Evolutionary conservation across 1,140 invertebrate genomes (phyloP).

Genomic region (Mizuhopecten yessoensis): DNA sequence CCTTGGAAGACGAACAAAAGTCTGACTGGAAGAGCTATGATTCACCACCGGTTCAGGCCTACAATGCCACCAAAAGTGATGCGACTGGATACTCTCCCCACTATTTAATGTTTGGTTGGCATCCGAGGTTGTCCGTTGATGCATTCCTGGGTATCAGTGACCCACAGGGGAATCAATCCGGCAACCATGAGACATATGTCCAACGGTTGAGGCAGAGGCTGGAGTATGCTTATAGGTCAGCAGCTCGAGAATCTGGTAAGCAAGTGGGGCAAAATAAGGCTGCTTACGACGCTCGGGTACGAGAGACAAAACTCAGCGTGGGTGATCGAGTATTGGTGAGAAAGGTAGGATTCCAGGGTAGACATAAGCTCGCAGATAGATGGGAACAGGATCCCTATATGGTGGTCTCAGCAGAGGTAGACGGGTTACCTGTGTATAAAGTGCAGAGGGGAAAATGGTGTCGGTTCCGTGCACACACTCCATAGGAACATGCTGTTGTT

Average conservation of each 20-base stretch:
- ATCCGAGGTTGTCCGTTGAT: too few relatives aligned
- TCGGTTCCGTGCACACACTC: neutral
- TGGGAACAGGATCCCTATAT: constrained; percentile 50
- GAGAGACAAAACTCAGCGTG: neutral
- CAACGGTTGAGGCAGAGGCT: too few relatives aligned
- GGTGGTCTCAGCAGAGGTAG: neutral
- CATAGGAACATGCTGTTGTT: constrained; percentile 54
- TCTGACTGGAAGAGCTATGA: neutral
- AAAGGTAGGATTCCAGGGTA: constrained; percentile 49
- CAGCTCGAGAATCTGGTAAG: neutral
- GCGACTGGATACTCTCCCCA: too few relatives aligned
- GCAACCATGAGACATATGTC: too few relatives aligned
- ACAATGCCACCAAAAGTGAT: too few relatives aligned
- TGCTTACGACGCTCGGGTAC: constrained; percentile 38
- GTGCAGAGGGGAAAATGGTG: constrained; percentile 44
- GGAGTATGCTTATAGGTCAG: too few relatives aligned
- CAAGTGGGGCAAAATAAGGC: neutral
- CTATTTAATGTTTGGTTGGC: too few relatives aligned
- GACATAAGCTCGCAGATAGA: constrained; percentile 55
- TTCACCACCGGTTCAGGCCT: too few relatives aligned
- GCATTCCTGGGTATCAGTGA: too few relatives aligned
- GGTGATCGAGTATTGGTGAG: constrained; percentile 58
- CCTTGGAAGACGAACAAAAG: constrained; percentile 38
- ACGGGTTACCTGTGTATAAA: constrained; percentile 50
- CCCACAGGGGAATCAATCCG: too few relatives aligned